Base-by-base conservation (phyloP, 2,113 vertebrate genomes). In the Chunga burmeisteri region DNA sequence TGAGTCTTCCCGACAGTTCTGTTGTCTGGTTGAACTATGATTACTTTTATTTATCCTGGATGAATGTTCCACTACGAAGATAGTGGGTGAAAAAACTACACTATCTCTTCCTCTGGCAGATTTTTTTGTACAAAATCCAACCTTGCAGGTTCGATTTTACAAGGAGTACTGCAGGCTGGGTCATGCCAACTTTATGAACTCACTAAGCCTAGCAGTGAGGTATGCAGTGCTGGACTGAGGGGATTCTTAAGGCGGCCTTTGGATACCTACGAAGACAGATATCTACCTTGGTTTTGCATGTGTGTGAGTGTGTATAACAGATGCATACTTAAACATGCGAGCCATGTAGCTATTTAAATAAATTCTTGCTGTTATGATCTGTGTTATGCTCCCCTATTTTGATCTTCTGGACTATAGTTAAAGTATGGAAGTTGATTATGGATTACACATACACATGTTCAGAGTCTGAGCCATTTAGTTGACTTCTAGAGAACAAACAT, bases 51-150 rank as follows among this genome's bases (percentile, higher is more conserved):
- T n/a, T 44, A n/a, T 34, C 17, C 50, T 70, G 38, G 42, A 47
- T 30, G 65, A 75, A 47, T 0, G 0, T 6, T 77, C 49, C 23
- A 17, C 17, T 26, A 13, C 10, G n/a, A 65, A 3, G 12, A 49
- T 2, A 88, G 4, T 5, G 6, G 21, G 6, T 40, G n/a, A 38
- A 80, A 92, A 55, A 72, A 62, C 7, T 27, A 25, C 6, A 38
- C 3, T 4, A 1, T 27, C 7, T 92, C 36, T 83, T 65, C 10
- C 25, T 79, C 42, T 65, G 36, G 16, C 3, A 70, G 25, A 27
- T 13, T 34, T 71, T 46, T 70, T 68, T 29, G 27, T 27, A 25
- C n/a, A 30, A 75, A 53, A 53, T 49, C 5, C 17, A 63, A 5
- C 9, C 23, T 27, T 36, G 4, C 14, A 36, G 26, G 16, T 7